Evolutionary conservation across 2,113 vertebrate genomes (phyloP).

Genomic region (Antechinus stuartii): DNA sequence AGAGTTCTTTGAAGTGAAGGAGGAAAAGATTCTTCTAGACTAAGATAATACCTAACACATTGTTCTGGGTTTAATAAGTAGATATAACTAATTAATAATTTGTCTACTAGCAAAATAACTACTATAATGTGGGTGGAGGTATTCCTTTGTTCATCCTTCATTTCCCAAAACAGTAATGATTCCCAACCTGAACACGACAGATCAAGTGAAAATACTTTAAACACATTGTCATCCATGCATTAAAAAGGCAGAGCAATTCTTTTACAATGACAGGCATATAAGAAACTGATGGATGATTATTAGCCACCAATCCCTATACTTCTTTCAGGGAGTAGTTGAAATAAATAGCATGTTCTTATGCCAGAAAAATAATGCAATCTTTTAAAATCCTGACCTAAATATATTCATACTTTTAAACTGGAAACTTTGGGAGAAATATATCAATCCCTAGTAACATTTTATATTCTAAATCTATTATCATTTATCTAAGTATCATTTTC

Average conservation of each 20-base stretch:
- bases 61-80: not conserved
- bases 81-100: not conserved
- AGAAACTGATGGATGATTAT: slow-evolving; percentile 61
- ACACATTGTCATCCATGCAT: slow-evolving; percentile 47
- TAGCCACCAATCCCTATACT: slow-evolving; percentile 28
- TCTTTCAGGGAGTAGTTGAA: slow-evolving; percentile 39
- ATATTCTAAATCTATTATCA: slow-evolving; percentile 12
- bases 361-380: slow-evolving; percentile 44
- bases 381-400: slow-evolving; percentile 48
- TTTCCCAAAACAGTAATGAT: not conserved
- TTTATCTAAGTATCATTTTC: slow-evolving; percentile 20
- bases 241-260: slow-evolving; percentile 50
- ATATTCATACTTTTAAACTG: not conserved
- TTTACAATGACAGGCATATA: slow-evolving; percentile 52
- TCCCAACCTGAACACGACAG: not conserved
- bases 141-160: not conserved
- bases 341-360: slow-evolving; percentile 42
- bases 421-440: slow-evolving; percentile 19
- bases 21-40: not conserved
- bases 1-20: not conserved
- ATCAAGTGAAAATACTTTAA: slow-evolving; percentile 58
- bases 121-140: not conserved
- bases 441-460: slow-evolving; percentile 30
- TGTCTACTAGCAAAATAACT: not conserved
- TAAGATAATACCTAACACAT: not conserved